Percentiles rank a stretch among this genome's conserved stretches.
phyloP scores from a whole-genome alignment of 2,888 invertebrate genomes.

The Aleiodes testaceus region DNA sequence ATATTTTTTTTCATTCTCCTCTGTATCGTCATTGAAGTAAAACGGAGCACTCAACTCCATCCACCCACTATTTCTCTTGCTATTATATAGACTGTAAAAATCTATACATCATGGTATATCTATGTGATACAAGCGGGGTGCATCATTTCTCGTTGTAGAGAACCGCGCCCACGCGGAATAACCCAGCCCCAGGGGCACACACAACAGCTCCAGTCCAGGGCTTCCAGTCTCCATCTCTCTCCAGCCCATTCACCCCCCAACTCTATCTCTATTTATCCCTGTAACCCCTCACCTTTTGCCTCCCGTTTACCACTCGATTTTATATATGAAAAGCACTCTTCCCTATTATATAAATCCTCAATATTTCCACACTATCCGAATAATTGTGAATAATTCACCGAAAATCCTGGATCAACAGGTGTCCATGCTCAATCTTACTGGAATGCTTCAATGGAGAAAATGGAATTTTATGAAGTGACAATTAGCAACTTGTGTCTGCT shows the following conservation, averaged over 20 bases:
- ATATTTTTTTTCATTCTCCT: background rate
- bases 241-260: background rate
- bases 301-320: constrained; percentile 14
- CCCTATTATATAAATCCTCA: constrained; percentile 11
- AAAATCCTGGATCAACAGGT: constrained; percentile 9
- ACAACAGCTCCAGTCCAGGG: constrained; percentile 10
- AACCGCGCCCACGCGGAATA: constrained; percentile 37
- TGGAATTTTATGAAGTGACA: background rate
- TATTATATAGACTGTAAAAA: constrained; percentile 12
- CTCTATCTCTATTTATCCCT: background rate
- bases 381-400: constrained; percentile 2
- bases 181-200: constrained; percentile 24
- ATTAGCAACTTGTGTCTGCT: no score
- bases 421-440: background rate
- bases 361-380: background rate
- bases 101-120: constrained; percentile 8
- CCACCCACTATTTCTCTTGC: constrained; percentile 13
- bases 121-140: constrained; percentile 15
- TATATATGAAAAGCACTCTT: constrained; percentile 10
- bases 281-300: constrained; percentile 14
- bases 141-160: constrained; percentile 27
- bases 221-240: constrained; percentile 1
- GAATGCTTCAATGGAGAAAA: no score
- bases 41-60: constrained; percentile 30
- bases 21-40: constrained; percentile 22